Conservation (phyloP, 2,888 invertebrate genomes). For the Aporophyla nigra region DNA sequence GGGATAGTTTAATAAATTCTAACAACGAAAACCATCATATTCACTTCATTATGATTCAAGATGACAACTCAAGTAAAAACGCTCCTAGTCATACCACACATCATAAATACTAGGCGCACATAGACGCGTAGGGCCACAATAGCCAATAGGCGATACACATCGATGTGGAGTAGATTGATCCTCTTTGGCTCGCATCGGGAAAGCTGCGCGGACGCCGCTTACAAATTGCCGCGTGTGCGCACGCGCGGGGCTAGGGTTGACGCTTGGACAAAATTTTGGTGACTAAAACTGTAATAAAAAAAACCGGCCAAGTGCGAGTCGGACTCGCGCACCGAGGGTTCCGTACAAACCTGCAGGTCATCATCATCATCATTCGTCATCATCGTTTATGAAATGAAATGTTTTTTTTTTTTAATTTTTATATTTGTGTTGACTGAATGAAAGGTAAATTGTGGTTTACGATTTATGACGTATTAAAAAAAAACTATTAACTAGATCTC, state of each 20-base stretch:
- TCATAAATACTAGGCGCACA: constrained; percentile 47
- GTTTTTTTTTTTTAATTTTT: no score
- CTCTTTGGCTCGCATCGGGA: constrained; percentile 65
- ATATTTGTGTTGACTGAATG: no score
- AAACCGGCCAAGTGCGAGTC: no score
- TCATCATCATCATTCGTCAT: no score
- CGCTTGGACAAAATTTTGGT: not conserved
- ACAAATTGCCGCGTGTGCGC: constrained; percentile 83
- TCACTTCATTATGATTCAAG: not conserved
- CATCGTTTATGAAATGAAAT: no score
- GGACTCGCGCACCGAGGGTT: no score
- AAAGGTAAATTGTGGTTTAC: no score
- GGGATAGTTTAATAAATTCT: no score
- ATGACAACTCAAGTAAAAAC: not conserved
- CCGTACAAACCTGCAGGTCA: no score
- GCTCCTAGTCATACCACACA: not conserved
- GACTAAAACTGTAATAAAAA: not conserved
- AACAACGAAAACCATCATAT: not conserved
- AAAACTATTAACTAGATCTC: no score
- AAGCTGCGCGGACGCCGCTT: constrained; percentile 77
- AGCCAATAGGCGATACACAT: constrained; percentile 54
- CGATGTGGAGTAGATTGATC: constrained; percentile 67
- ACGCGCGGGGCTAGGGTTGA: constrained; percentile 80
- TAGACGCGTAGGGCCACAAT: constrained; percentile 38
- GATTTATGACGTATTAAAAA: no score